Base-by-base conservation (phyloP, 2,888 invertebrate species). In the Plagodis dolabraria region DNA sequence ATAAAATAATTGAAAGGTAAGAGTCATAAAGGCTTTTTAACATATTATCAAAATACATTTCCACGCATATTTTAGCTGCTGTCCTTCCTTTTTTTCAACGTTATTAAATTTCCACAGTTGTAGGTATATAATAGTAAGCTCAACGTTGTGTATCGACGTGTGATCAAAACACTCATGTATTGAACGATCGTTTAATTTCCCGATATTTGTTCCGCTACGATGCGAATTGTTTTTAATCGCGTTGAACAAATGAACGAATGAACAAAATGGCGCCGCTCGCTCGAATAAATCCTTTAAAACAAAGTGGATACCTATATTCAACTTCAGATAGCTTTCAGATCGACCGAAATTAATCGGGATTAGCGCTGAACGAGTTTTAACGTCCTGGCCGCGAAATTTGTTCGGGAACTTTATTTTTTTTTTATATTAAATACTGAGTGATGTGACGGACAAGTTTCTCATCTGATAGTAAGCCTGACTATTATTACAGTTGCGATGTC, bases 311-410 rank as follows among this genome's bases (percentile, higher is more conserved):
- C 61, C 22, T 22, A 22, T 22, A 67, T 68, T 66, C 63, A 65
- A 70, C 60, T 65, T 67, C 59, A 52, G 55, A 64, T 70, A 57
- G 65, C 57, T 70, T 65, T 65, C 46, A 56, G 61, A 67, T 68
- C 65, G 60, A 60, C 59, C 55, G 64, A 63, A 58, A 70, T 68
- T 64, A 70, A 67, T 70, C 65, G 63, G 63, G 65, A 67, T 70
- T 65, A 64, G 57, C 47, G 64, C 34, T 51, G 56, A 64, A 65
- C 67, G 65, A 69, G 63, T 50, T 59, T 47, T 47, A 40, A 10
- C 10, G 4, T 22, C 22, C 46, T 12, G n/a, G 11, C 38, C 7
- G 9, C 9, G 8, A 9, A 38, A 38, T 8, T 38, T 8, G 9
- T 38, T 2, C 5, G 7, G 5, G 0, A 38, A 38, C 7, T 38